Evolutionary conservation across 1,140 invertebrate species (phyloP).

Genomic region (Pachypeltis micranthus): DNA sequence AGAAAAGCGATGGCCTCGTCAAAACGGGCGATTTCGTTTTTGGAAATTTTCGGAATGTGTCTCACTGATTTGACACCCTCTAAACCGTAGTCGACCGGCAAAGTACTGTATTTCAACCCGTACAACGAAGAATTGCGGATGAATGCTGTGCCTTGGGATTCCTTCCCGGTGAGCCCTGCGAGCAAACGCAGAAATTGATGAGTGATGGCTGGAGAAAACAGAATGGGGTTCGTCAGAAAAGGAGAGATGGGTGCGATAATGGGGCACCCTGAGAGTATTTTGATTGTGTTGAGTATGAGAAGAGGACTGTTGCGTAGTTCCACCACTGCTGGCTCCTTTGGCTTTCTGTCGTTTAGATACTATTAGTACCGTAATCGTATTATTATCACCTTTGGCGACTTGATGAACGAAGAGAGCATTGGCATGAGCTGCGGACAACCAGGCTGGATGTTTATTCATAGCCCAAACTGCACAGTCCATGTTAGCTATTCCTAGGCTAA

Average conservation of each 20-base stretch:
- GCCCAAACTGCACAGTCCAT: not conserved
- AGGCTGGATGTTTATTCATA: not conserved
- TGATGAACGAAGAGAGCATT: not conserved
- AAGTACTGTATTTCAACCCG: conserved; percentile 7
- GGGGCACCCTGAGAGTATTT: too few species aligned
- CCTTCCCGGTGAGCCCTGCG: not conserved
- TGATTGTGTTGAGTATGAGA: too few species aligned
- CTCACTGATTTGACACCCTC: not conserved
- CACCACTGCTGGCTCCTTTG: too few species aligned
- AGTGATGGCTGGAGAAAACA: too few species aligned
- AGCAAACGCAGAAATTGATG: too few species aligned
- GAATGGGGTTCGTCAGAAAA: too few species aligned
- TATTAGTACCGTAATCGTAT: too few species aligned
- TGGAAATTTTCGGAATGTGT: not conserved
- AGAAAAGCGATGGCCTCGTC: conserved; percentile 4
- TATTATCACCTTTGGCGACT: not conserved
- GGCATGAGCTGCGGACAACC: not conserved
- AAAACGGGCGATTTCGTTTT: conserved; percentile 8
- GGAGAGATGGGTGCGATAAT: too few species aligned
- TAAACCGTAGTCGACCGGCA: conserved; percentile 12
- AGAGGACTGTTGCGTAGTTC: too few species aligned
- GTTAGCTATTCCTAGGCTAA: not conserved
- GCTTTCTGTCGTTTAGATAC: too few species aligned
- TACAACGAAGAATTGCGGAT: not conserved
- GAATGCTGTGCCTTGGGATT: not conserved